A percentile compares a stretch with the other conserved stretches of the same genome.
Conservation (phyloP, 1,140 invertebrate genomes). For the Eupristina koningsbergeri region DNA sequence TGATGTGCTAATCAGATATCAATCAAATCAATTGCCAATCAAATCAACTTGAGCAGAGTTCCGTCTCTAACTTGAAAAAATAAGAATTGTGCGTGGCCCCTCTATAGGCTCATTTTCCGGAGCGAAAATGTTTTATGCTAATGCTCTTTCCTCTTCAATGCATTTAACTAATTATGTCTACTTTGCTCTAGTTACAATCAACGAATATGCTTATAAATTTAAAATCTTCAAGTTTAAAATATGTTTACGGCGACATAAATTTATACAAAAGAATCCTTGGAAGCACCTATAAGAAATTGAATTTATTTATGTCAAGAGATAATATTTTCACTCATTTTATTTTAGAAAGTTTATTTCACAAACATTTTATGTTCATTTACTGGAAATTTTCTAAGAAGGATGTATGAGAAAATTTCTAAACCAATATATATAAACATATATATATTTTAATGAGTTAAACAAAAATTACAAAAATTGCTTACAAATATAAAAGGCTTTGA, state of each 20-base stretch:
- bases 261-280: neutral
- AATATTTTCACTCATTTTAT: neutral
- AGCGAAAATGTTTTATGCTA: neutral
- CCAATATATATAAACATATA: too few species aligned
- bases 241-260: neutral
- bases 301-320: neutral
- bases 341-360: neutral
- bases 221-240: neutral
- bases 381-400: neutral
- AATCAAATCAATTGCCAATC: slow-evolving; percentile 40
- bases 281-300: neutral
- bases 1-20: neutral
- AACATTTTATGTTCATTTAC: neutral
- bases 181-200: neutral
- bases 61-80: neutral
- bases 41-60: slow-evolving; percentile 31
- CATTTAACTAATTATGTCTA: slow-evolving; percentile 8
- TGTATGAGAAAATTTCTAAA: neutral
- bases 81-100: slow-evolving; percentile 1
- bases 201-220: neutral
- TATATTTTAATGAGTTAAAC: too few species aligned
- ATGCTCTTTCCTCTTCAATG: neutral
- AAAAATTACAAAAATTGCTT: too few species aligned
- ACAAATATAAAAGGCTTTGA: too few species aligned
- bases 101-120: neutral